phyloP scores from a whole-genome alignment of 2,113 vertebrate species.

The Plecotus auritus region DNA sequence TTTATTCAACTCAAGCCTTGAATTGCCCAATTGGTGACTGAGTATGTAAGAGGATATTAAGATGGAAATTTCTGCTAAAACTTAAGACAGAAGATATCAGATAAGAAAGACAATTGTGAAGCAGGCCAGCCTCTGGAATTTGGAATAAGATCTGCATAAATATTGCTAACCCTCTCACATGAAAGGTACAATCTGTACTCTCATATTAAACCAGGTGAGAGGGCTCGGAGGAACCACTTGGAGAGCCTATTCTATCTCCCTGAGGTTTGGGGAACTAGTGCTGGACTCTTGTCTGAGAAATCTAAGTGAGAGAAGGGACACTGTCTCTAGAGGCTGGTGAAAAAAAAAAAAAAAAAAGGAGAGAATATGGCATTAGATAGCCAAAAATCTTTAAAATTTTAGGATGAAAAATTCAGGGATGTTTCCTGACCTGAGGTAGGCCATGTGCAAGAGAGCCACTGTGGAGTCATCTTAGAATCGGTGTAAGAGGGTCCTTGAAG shows the following conservation, averaged over 20 bases:
- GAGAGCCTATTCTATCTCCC: background rate
- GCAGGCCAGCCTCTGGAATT: background rate
- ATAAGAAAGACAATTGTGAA: background rate
- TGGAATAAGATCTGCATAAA: background rate
- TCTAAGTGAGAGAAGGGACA: background rate
- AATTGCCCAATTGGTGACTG: background rate
- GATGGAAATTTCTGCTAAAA: background rate
- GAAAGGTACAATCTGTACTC: background rate
- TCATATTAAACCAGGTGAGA: background rate
- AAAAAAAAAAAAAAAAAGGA: background rate
- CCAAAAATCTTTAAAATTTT: background rate
- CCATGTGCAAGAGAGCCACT: background rate
- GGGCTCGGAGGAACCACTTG: background rate
- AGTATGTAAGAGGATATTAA: background rate
- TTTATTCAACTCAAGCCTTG: background rate
- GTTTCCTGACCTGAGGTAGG: background rate
- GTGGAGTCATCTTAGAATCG: background rate
- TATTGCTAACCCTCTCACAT: background rate
- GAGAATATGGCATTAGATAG: background rate
- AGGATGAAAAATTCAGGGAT: background rate
- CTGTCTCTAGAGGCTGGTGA: background rate
- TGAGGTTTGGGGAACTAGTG: background rate
- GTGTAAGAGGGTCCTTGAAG: too few species aligned
- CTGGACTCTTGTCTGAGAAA: background rate
- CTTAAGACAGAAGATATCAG: background rate